Evolutionary conservation across 2,888 invertebrate genomes (phyloP).

Genomic region (Limnephilus auricula): DNA sequence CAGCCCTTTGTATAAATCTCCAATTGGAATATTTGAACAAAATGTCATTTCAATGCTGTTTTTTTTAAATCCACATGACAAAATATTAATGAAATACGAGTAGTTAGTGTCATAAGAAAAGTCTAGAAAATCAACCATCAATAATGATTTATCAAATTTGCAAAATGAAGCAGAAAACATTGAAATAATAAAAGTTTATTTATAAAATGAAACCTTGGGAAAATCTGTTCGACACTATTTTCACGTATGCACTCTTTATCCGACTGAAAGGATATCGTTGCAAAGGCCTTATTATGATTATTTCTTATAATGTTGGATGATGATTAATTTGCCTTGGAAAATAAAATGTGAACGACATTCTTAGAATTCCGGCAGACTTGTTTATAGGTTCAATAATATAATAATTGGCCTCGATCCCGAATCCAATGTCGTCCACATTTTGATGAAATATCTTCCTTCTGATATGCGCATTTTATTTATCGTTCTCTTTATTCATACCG

Average conservation of each 20-base stretch:
- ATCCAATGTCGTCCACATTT: neutral
- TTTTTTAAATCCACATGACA: neutral
- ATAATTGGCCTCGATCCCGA: neutral
- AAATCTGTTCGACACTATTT: neutral
- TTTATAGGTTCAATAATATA: neutral
- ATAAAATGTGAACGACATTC: slow-evolving; percentile 1
- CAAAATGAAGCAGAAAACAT: neutral
- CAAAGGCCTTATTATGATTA: neutral
- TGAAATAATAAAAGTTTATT: neutral
- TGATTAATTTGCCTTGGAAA: neutral
- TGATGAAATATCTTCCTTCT: neutral
- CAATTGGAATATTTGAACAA: neutral
- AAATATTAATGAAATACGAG: neutral
- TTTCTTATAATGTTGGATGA: neutral
- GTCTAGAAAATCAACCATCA: neutral
- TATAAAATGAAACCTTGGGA: neutral
- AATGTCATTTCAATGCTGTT: neutral
- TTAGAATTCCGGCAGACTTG: neutral
- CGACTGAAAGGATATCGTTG: neutral
- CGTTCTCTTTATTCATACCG: too few species aligned
- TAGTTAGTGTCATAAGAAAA: neutral
- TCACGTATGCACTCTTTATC: neutral
- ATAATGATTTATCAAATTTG: neutral
- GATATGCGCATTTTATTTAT: too few species aligned
- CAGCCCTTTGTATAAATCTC: too few species aligned